Evolutionary conservation across 2,797 vertebrate genomes (phyloP), one percentile per base, ranked within the genome.

Genomic region (Novumbra hubbsi): DNA sequence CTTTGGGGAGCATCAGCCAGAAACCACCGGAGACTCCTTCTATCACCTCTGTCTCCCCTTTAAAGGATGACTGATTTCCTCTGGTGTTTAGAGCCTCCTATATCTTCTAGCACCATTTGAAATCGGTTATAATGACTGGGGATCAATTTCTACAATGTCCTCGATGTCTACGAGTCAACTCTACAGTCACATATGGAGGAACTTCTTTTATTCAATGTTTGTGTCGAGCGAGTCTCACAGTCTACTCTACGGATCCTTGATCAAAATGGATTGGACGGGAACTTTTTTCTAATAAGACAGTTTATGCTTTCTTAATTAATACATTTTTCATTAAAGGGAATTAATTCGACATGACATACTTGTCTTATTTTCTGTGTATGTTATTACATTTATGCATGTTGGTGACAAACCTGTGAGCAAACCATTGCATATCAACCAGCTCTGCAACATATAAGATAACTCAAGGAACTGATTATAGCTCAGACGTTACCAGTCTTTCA

Each of bases 41-140:
- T 49, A 30, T 70, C 41, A 45, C 14, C n/a, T 45, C 66, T 73
- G 55, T 11, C 24, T 68, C 91, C 91, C 97, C 95, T 95, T 92
- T 91, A 92, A 95, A 95, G 93, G 96, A 98, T 99, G 95, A 99
- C 97, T 94, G 98, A 97, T 98, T 98, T 99, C 97, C 89, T 94
- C 90, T 99, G 97, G 96, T 98, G 97, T 93, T 95, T 95, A 96
- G 98, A 99, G 96, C 93, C 92, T 76, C 7, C 80, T 91, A 90
- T 76, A 82, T 92, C 94, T 94, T 99, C 98, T 99, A 99, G 98
- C 98, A 99, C 98, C 97, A 99, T 98, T 97, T 97, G 97, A 99
- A 99, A 99, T 99, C 97, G 97, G 98, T 99, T 99, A 99, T 98
- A 96, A 95, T 94, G 93, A 94, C 92, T 81, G 96, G 97, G 97